These are phyloP conservation scores for Tinamus guttatus DNA, from an alignment of 2,113 vertebrate genomes.

Conservation along the genomic window DNA sequence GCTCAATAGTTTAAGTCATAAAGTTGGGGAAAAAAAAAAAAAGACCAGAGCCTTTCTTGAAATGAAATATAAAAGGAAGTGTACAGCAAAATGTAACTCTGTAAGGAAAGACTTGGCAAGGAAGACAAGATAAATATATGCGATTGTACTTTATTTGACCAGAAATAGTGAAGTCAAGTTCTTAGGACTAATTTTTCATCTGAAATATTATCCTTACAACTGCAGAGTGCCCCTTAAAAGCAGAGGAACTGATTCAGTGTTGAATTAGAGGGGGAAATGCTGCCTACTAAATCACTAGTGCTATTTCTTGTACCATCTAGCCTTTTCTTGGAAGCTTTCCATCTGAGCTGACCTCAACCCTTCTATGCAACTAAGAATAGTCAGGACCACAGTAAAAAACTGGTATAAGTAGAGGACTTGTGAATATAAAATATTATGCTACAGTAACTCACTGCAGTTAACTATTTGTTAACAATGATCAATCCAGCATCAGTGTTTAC, in stretches of 20 bases:
- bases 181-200: constrained; percentile 38
- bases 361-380: background rate
- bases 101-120: background rate
- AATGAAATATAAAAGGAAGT: background rate
- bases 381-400: background rate
- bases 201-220: constrained; percentile 40
- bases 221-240: constrained; percentile 2
- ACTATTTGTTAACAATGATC: background rate
- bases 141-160: background rate
- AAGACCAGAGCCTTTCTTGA: background rate
- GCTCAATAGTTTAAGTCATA: background rate
- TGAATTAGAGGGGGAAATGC: constrained; percentile 38
- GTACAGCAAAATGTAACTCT: background rate
- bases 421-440: background rate
- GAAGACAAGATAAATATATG: background rate
- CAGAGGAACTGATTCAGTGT: constrained; percentile 13
- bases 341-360: constrained; percentile 5
- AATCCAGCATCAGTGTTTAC: background rate
- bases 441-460: background rate
- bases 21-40: background rate
- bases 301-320: constrained; percentile 28
- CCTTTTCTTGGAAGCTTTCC: constrained; percentile 36
- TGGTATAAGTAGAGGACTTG: background rate
- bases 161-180: background rate
- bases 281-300: constrained; percentile 26